Evolutionary conservation across 1,140 invertebrate genomes (phyloP).

Genomic region (Apis cerana): DNA sequence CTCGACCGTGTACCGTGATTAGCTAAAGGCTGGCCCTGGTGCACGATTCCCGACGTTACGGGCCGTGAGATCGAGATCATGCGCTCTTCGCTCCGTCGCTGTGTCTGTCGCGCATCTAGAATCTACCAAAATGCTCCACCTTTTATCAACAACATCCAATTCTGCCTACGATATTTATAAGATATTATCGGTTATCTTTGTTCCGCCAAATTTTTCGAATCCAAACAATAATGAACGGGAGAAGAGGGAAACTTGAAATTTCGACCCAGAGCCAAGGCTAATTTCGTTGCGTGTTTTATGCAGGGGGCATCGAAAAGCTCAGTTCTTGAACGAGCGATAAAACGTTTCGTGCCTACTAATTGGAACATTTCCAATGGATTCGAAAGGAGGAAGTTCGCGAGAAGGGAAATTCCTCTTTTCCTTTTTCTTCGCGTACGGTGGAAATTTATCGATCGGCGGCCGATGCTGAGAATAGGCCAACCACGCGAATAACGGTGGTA

Average conservation of each 20-base stretch:
- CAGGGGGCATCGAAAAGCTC: not conserved
- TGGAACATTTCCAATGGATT: constrained; percentile 18
- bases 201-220: too few relatives aligned
- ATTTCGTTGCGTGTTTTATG: constrained; percentile 35
- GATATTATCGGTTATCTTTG: too few relatives aligned
- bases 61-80: constrained; percentile 49
- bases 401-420: not conserved
- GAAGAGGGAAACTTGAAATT: constrained; percentile 45
- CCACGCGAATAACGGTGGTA: constrained; percentile 12
- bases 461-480: not conserved
- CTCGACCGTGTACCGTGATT: constrained; percentile 43
- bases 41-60: constrained; percentile 16
- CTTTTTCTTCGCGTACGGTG: not conserved
- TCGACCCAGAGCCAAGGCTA: not conserved
- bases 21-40: constrained; percentile 10
- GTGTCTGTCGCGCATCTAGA: too few relatives aligned
- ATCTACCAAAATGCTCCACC: too few relatives aligned
- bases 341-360: constrained; percentile 4
- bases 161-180: too few relatives aligned
- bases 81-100: not conserved
- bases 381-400: not conserved
- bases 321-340: constrained; percentile 11
- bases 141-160: too few relatives aligned
- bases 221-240: not conserved
- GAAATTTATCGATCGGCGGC: not conserved